A percentile compares a stretch with the other conserved stretches of the same genome.
Conservation (phyloP, 1,140 invertebrate species). For the Ooceraea biroi region DNA sequence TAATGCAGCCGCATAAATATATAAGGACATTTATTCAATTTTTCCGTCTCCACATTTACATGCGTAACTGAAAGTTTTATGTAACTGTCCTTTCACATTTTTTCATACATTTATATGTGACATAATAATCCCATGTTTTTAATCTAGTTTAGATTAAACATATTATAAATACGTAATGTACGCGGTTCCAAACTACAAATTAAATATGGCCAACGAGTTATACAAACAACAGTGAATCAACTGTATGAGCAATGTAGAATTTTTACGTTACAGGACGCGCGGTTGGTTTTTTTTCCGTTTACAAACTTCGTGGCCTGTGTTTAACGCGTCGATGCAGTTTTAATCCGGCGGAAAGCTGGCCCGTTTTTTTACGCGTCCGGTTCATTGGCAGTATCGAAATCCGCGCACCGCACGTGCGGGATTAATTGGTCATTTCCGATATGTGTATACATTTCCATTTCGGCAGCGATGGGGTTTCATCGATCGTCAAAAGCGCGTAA, state of each 20-base stretch:
- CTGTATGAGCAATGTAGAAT: slow-evolving; percentile 9
- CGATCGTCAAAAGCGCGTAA: slow-evolving; percentile 43
- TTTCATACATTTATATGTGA: neutral
- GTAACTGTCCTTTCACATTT: neutral
- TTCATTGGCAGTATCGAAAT: slow-evolving; percentile 57
- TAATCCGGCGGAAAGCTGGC: slow-evolving; percentile 58
- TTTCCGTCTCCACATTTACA: neutral
- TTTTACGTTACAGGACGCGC: slow-evolving; percentile 33
- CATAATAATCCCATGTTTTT: neutral
- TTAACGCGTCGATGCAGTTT: slow-evolving; percentile 60
- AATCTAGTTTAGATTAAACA: neutral
- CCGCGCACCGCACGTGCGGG: slow-evolving; percentile 39
- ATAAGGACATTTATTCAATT: too few species aligned
- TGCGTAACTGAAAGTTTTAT: neutral
- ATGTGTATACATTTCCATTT: slow-evolving; percentile 63
- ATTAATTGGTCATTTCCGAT: slow-evolving; percentile 66
- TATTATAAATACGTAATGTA: neutral
- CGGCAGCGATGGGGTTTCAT: slow-evolving; percentile 55
- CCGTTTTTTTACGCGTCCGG: slow-evolving; percentile 48
- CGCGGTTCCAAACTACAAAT: neutral
- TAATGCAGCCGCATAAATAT: too few species aligned
- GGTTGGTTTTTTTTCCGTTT: slow-evolving; percentile 26
- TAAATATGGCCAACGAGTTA: neutral
- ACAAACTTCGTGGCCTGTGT: slow-evolving; percentile 56
- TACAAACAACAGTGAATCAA: slow-evolving; percentile 18